Base-by-base conservation (phyloP, 2,113 vertebrate genomes). In the Engystomops pustulosus region DNA sequence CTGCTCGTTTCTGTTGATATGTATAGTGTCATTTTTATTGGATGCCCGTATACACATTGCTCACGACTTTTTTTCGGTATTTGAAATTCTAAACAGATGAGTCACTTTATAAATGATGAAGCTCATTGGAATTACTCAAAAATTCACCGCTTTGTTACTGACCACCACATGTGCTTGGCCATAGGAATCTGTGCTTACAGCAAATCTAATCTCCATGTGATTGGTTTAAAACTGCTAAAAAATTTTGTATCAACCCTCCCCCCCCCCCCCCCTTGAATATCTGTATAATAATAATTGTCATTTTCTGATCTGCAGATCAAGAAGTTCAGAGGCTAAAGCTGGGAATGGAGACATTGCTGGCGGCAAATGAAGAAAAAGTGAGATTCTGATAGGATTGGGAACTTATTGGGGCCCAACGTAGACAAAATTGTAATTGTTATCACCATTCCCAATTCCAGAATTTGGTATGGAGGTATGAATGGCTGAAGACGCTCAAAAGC, bases 341-440 rank as follows among this genome's bases (percentile, higher is more conserved):
- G 79, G 96, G 96, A 68, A 97, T 99, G 95, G 97, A 99, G 86
- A 93, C 95, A 0, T 88, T 99, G 53, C 77, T 95, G 60, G 91
- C 93, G 86, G 93, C 96, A 83, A 99, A 99, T 86, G 94, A 98
- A 88, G 96, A 98, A 90, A 99, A 99, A 95, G 98, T 98, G 86
- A 92, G 89, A 0, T 25, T 47, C n/a, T n/a, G n/a, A n/a, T n/a
- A n/a, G n/a, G n/a, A n/a, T n/a, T n/a, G n/a, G n/a, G n/a, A n/a
- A n/a, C n/a, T n/a, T n/a, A n/a, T n/a, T n/a, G n/a, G n/a, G n/a
- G n/a, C n/a, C n/a, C n/a, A n/a, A n/a, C n/a, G n/a, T n/a, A n/a
- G n/a, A n/a, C n/a, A n/a, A n/a, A n/a, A n/a, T n/a, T n/a, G n/a
- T n/a, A n/a, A n/a, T n/a, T n/a, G n/a, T n/a, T n/a, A n/a, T n/a